Evolutionary conservation across 2,888 invertebrate species (phyloP), one percentile per base, ranked within the genome.

Genomic region (Dermolepida albohirtum): DNA sequence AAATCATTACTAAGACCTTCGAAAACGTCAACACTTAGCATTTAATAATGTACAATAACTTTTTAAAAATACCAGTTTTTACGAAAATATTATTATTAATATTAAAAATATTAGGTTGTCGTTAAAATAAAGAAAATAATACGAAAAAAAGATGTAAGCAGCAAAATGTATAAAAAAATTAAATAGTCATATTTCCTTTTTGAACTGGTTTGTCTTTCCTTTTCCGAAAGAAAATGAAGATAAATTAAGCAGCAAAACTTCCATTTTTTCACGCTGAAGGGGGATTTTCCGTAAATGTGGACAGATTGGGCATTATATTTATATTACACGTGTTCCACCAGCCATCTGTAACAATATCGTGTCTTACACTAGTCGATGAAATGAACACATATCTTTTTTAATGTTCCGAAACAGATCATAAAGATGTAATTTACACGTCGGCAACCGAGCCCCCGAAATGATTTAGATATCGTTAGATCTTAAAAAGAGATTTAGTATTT

Each of bases 221-320:
- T 16, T 40, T 39, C 1, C 14, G 57, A 39, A 39, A 10, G 8
- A n/a, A 22, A 47, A 62, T 62, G 29, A 47, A 62, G 59, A 62
- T 17, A 62, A 62, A 62, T 34, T 47, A 12, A 29, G 5, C 44
- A 34, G 39, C 29, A 47, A 59, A 57, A 62, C 34, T 44, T 59
- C 29, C 47, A 59, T 59, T 59, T 22, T 49, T 17, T 17, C 16
- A 17, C 8, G 10, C 44, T 2, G 44, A 16, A 59, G 59, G 29
- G 68, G 66, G 68, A 69, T 69, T 68, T 65, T 39, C 40, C 40
- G 68, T 44, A 69, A 69, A 69, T 69, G 68, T 39, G 68, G 68
- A 69, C 68, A 69, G 68, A 69, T 69, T 66, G 68, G 51, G 65
- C 59, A 66, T 69, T 69, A 69, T 69, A 69, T 65, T 65, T 69